These are phyloP conservation scores for Trachythela sp. DNA, from an alignment of 64 coral and sea anemone genomes.

Conservation along the genomic window DNA sequence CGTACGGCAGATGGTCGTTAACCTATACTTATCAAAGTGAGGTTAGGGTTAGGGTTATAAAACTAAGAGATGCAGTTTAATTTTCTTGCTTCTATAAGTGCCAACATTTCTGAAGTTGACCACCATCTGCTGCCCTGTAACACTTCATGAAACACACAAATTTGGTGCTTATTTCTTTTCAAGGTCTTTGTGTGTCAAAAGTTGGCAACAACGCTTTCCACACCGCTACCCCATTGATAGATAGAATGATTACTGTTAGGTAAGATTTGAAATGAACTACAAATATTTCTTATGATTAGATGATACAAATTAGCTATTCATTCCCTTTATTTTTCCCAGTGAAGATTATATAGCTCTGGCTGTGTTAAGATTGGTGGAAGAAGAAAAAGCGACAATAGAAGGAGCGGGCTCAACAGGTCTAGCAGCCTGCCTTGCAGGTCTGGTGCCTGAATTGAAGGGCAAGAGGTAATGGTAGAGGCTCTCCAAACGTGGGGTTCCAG, in stretches of 20 bases:
- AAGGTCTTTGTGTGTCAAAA: slow-evolving; percentile 52
- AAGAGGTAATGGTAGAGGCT: slow-evolving; percentile 58
- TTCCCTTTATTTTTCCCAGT: slow-evolving; percentile 19
- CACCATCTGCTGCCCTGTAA: no score
- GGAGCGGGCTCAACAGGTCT: slow-evolving; percentile 60
- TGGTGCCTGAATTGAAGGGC: slow-evolving; percentile 58
- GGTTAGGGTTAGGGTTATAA: no score
- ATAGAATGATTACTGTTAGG: slow-evolving; percentile 73
- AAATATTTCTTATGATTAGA: neutral
- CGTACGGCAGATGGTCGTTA: no score
- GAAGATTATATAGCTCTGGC: slow-evolving; percentile 68
- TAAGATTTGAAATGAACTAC: slow-evolving; percentile 12
- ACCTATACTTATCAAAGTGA: no score
- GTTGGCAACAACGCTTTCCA: slow-evolving; percentile 75
- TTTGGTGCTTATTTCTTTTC: neutral
- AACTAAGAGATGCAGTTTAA: no score
- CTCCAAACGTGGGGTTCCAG: neutral
- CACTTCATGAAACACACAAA: no score
- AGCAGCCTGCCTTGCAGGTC: slow-evolving; percentile 50
- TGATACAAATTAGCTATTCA: neutral
- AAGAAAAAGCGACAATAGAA: slow-evolving; percentile 64
- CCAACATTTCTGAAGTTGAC: no score
- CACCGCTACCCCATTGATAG: slow-evolving; percentile 52
- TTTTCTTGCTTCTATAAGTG: no score
- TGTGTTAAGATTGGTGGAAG: slow-evolving; percentile 55